phyloP scores from a whole-genome alignment of 2,797 vertebrate species.

The Ctenosaura bakeri region DNA sequence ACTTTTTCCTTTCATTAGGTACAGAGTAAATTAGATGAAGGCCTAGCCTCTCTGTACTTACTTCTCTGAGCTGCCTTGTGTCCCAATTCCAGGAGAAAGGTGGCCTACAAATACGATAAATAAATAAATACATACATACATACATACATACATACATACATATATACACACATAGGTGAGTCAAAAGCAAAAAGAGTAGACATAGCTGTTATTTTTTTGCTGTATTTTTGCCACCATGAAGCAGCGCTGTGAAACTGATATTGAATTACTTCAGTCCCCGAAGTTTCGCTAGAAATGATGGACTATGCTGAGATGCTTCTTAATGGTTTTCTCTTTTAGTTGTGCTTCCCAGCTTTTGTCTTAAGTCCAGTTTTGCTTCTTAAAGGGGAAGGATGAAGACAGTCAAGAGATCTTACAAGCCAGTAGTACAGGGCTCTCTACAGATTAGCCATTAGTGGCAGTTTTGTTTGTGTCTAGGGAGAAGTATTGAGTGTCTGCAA shows the following conservation, averaged over 20 bases:
- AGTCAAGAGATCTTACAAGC: not conserved
- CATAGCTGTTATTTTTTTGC: not conserved
- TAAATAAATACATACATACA: too few relatives aligned
- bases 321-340: not conserved
- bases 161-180: not conserved
- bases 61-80: too few relatives aligned
- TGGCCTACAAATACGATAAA: too few relatives aligned
- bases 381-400: not conserved
- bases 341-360: not conserved
- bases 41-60: not conserved
- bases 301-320: not conserved
- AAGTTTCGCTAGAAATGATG: not conserved
- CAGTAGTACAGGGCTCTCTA: not conserved
- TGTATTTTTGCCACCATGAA: not conserved
- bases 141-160: too few relatives aligned
- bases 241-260: not conserved
- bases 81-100: too few relatives aligned
- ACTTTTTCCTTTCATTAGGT: too few relatives aligned
- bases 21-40: not conserved
- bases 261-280: not conserved
- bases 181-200: not conserved
- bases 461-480: not conserved
- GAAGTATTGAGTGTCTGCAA: conserved; percentile 13
- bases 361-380: not conserved
- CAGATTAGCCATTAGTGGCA: not conserved